Base-by-base conservation (phyloP, 1,140 invertebrate species). In the Anoplolepis gracilipes region DNA sequence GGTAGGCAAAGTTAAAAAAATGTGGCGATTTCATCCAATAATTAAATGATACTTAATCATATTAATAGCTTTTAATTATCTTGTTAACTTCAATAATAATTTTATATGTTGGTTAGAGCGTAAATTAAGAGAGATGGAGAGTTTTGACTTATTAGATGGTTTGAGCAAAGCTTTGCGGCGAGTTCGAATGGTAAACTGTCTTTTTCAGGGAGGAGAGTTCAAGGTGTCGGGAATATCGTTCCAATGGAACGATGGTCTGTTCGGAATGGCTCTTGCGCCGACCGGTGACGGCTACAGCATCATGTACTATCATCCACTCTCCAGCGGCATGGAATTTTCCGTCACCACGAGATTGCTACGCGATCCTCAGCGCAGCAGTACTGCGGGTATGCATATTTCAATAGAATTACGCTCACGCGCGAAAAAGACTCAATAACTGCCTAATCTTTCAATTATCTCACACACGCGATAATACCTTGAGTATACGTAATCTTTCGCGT, bases 231-330 rank as follows among this genome's bases (percentile, higher is more conserved):
- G 97, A 39, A 95, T 97, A 42, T 96, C 96, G 77, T 98, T 98
- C 92, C 96, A 96, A 85, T 97, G 97, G 97, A 96, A 96, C 7
- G 97, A 98, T 91, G 97, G 97, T 10, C 90, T 98, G 1, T 97
- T 97, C 75, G 97, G 97, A 0, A 92, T 98, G 62, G 96, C 96
- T 0, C 87, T 97, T 11, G 96, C 96, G 7, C 95, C 96, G 0
- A 95, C 96, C 62, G 85, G 93, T 2, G 96, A 97, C 79, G 97
- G 97, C 39, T 97, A 94, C 90, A 96, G 97, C 78, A 97, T 96
- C 0, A 90, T 98, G 2, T 98, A 97, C 87, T 98, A 98, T 95
- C 97, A 98, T 92, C 97, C 97, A 0, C 95, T 98, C 87, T 96
- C 96, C 13, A 97, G 97, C 84, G 96, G 95, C 19, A 96, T 96